phyloP scores from a whole-genome alignment of 2,113 vertebrate species.

The Nibea albiflora region DNA sequence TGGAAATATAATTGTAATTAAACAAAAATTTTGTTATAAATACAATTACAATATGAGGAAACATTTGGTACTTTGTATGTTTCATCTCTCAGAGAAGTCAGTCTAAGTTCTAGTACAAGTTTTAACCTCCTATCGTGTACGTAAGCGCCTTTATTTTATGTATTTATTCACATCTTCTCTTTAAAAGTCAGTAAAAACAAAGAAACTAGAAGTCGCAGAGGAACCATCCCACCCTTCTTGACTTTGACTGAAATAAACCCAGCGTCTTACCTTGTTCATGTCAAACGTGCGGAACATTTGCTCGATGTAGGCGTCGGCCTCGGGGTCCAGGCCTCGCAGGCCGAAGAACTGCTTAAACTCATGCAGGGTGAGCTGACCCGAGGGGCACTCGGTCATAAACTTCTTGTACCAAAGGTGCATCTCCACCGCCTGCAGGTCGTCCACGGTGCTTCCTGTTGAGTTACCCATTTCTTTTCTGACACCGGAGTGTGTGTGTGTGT shows the following conservation, averaged over 20 bases:
- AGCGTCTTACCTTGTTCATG: conserved; percentile 91
- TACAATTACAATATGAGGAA: no score
- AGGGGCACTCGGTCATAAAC: conserved; percentile 94
- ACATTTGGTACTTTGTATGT: not conserved
- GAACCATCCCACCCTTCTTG: not conserved
- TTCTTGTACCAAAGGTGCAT: conserved; percentile 97
- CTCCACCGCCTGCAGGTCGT: conserved; percentile 91
- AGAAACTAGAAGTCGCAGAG: not conserved
- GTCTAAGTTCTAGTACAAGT: not conserved
- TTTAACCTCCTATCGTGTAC: not conserved
- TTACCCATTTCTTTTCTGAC: conserved; percentile 84
- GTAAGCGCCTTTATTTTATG: no score
- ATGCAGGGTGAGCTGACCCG: conserved; percentile 91
- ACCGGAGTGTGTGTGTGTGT: not conserved
- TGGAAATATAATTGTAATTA: no score
- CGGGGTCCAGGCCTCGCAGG: conserved; percentile 87
- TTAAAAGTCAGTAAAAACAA: not conserved
- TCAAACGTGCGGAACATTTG: conserved; percentile 97
- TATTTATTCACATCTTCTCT: no score
- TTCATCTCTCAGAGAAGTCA: not conserved
- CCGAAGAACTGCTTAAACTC: conserved; percentile 96
- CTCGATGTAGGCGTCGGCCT: conserved; percentile 92
- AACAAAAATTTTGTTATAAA: not conserved
- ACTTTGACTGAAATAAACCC: not conserved
- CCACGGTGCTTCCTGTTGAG: conserved; percentile 86